phyloP scores from a whole-genome alignment of 2,888 invertebrate species.

The Hipparchia semele region DNA sequence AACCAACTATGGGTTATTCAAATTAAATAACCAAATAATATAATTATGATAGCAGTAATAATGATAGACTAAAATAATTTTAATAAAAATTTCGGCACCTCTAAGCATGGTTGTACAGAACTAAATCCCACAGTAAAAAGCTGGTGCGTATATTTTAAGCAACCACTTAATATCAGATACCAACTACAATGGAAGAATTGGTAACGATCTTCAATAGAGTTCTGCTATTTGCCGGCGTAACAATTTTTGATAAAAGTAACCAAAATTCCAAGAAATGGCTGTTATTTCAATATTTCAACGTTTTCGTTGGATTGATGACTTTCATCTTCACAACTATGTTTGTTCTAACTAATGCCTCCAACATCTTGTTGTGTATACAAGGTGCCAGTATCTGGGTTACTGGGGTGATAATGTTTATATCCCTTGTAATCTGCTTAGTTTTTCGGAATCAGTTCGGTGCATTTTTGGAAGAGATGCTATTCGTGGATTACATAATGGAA shows the following conservation, averaged over 20 bases:
- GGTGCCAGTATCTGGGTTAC: constrained; percentile 75
- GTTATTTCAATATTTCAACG: constrained; percentile 60
- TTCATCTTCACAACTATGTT: constrained; percentile 67
- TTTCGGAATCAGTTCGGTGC: constrained; percentile 59
- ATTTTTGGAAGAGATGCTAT: constrained; percentile 64
- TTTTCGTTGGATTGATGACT: constrained; percentile 57
- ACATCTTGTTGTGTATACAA: constrained; percentile 64
- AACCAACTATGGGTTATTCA: too few relatives aligned
- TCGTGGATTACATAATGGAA: constrained; percentile 57
- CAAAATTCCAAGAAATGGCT: constrained; percentile 62
- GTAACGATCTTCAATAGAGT: constrained; percentile 59
- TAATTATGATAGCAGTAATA: too few relatives aligned
- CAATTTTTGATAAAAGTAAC: constrained; percentile 59
- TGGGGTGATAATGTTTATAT: constrained; percentile 67
- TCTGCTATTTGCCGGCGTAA: constrained; percentile 62
- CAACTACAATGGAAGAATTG: constrained; percentile 60
- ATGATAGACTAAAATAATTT: not conserved
- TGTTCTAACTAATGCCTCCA: constrained; percentile 51
- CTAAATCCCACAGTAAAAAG: constrained; percentile 41
- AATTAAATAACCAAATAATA: too few relatives aligned
- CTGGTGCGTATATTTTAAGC: constrained; percentile 14
- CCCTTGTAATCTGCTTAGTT: constrained; percentile 60
- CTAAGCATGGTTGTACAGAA: constrained; percentile 43
- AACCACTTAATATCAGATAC: constrained; percentile 28
- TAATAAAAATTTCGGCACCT: constrained; percentile 20